These are phyloP conservation scores for Pangasius larnaudii DNA, from an alignment of 2,797 vertebrate genomes.

Conservation along the genomic window DNA sequence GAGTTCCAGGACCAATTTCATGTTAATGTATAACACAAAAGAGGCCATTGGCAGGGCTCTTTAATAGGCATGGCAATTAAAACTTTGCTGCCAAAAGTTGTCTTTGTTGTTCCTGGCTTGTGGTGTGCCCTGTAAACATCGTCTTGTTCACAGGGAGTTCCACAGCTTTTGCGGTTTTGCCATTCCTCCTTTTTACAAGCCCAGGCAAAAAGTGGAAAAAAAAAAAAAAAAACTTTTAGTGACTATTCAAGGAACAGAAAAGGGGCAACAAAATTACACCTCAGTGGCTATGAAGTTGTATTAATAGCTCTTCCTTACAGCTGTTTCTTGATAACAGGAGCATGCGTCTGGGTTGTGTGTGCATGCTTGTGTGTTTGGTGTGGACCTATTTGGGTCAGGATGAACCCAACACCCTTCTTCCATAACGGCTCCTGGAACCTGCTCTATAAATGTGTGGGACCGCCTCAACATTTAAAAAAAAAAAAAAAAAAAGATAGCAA, in stretches of 20 bases:
- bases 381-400: slow-evolving; percentile 44
- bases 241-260: slow-evolving; percentile 45
- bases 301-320: slow-evolving; percentile 48
- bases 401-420: slow-evolving; percentile 47
- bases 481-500: slow-evolving; percentile 22
- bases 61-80: slow-evolving; percentile 64
- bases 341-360: background rate
- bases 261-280: slow-evolving; percentile 41
- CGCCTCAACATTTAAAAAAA: background rate
- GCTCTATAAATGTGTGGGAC: slow-evolving; percentile 46
- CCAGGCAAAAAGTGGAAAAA: slow-evolving; percentile 40
- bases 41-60: slow-evolving; percentile 60
- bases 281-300: slow-evolving; percentile 40
- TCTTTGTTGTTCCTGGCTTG: slow-evolving; percentile 64
- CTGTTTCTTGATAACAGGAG: slow-evolving; percentile 32
- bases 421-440: slow-evolving; percentile 50
- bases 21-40: slow-evolving; percentile 66
- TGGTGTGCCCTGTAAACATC: slow-evolving; percentile 60
- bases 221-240: slow-evolving; percentile 5
- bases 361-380: slow-evolving; percentile 30
- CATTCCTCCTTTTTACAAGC: slow-evolving; percentile 51
- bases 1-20: slow-evolving; percentile 60
- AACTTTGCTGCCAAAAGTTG: slow-evolving; percentile 63
- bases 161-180: slow-evolving; percentile 49
- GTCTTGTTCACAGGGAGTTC: slow-evolving; percentile 59